phyloP scores from a whole-genome alignment of 2,797 vertebrate genomes.

The Microcaecilia unicolor region DNA sequence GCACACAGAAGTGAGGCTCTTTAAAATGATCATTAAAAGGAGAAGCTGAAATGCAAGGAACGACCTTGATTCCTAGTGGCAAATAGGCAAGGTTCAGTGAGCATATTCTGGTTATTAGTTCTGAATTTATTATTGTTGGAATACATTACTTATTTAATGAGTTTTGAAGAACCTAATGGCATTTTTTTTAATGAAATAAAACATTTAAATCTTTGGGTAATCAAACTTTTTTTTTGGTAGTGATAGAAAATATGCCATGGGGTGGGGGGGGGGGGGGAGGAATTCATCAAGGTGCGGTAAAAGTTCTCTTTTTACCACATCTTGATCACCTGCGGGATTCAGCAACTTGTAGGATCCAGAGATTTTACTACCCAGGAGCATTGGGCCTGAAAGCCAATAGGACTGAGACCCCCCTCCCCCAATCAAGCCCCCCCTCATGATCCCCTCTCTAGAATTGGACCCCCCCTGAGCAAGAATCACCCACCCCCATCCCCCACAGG shows the following conservation, averaged over 20 bases:
- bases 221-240: background rate
- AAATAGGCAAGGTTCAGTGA: background rate
- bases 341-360: too few species aligned
- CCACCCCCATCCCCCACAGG: too few species aligned
- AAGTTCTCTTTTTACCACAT: too few species aligned
- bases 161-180: conserved; percentile 9
- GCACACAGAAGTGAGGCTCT: background rate
- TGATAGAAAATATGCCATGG: background rate
- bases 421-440: too few species aligned
- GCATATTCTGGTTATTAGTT: conserved; percentile 11
- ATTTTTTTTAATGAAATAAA: conserved; percentile 9
- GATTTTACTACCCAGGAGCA: too few species aligned
- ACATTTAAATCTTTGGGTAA: background rate
- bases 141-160: conserved; percentile 21
- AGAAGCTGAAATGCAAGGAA: background rate
- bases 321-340: too few species aligned
- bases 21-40: background rate
- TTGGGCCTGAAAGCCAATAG: too few species aligned
- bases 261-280: too few species aligned
- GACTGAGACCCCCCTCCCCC: too few species aligned
- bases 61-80: background rate
- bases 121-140: conserved; percentile 11
- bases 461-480: too few species aligned
- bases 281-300: too few species aligned
- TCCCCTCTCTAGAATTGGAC: too few species aligned